These are phyloP conservation scores for Argynnis bischoffii DNA, from an alignment of 2,888 invertebrate genomes.

Conservation along the genomic window DNA sequence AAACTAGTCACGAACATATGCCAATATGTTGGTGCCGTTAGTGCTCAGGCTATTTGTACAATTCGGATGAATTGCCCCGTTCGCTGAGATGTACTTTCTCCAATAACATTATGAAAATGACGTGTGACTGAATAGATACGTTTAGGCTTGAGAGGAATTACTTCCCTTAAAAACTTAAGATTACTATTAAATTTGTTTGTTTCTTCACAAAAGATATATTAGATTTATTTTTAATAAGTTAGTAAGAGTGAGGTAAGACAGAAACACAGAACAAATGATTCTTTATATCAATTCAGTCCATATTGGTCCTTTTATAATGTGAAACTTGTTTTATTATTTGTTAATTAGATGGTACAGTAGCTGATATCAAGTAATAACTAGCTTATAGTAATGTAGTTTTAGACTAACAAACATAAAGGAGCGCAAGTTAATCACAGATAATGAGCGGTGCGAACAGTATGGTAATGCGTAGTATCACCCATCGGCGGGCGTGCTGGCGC, in stretches of 20 bases:
- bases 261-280: too few species aligned
- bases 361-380: not conserved
- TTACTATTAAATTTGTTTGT: too few species aligned
- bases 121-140: too few species aligned
- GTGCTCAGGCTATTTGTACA: constrained; percentile 75
- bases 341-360: constrained; percentile 4
- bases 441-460: constrained; percentile 64
- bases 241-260: too few species aligned
- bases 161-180: too few species aligned
- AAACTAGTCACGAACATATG: constrained; percentile 81
- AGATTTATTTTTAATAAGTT: too few species aligned
- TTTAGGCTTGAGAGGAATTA: too few species aligned
- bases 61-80: constrained; percentile 65
- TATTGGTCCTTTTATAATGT: too few species aligned
- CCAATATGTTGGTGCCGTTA: constrained; percentile 78
- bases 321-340: not conserved
- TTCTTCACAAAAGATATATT: too few species aligned
- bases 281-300: too few species aligned
- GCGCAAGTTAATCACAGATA: constrained; percentile 54
- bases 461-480: constrained; percentile 65
- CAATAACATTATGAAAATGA: constrained; percentile 33
- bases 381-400: constrained; percentile 9
- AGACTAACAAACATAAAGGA: constrained; percentile 15
- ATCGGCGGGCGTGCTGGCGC: constrained; percentile 63
- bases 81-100: constrained; percentile 24